Base-by-base conservation (phyloP, 2,888 invertebrate genomes). In the Microdon myrmicae region DNA sequence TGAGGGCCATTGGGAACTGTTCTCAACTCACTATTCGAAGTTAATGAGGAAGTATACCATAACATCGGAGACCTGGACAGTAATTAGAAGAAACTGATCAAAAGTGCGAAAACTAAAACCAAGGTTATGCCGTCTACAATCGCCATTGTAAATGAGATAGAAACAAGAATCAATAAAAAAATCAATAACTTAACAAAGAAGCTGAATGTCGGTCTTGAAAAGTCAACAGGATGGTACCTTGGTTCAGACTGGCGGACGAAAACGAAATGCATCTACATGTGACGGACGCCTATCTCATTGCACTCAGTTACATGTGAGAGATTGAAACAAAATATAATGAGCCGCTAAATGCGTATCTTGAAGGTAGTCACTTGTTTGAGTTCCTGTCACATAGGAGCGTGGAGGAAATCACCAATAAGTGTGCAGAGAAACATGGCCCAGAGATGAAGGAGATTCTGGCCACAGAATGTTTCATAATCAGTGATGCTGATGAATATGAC, bases 1-100 rank as follows among this genome's bases (percentile, higher is more conserved):
- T 19, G 32, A 16, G 32, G 17, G 2, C 17, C 19, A 7, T 9
- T 32, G 8, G 32, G 32, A 32, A 16, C 17, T 16, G 9, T 9
- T 28, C 28, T 28, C 28, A 28, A 3, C 12, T 28, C 28, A 28
- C n/a, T 28, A 9, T 28, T 28, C 7, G n/a, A n/a, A n/a, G n/a
- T n/a, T n/a, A n/a, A n/a, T n/a, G n/a, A n/a, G n/a, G n/a, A n/a
- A n/a, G n/a, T n/a, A n/a, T n/a, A n/a, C n/a, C n/a, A n/a, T n/a
- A n/a, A n/a, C n/a, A n/a, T n/a, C n/a, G n/a, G n/a, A n/a, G n/a
- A n/a, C n/a, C n/a, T n/a, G n/a, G n/a, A n/a, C n/a, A n/a, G n/a
- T n/a, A n/a, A n/a, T n/a, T n/a, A n/a, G n/a, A n/a, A n/a, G n/a
- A n/a, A n/a, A n/a, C n/a, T n/a, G n/a, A n/a, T n/a, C n/a, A n/a